Base-by-base conservation (phyloP, 2,113 vertebrate genomes). In the Porphyrio hochstetteri region DNA sequence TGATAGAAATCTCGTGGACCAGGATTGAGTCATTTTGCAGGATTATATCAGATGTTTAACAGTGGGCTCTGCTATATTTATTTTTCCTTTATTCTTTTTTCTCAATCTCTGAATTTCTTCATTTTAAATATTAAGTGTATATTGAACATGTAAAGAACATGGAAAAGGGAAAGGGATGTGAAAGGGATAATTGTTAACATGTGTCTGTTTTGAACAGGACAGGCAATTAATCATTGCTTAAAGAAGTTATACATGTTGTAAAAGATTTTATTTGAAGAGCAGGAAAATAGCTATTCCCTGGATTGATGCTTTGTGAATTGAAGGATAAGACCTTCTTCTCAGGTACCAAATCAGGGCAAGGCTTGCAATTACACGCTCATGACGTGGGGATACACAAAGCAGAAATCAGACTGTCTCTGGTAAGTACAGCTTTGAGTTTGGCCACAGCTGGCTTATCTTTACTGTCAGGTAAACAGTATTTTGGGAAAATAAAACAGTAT, bases 341-440 rank as follows among this genome's bases (percentile, higher is more conserved):
- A 33, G 9, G 5, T 59, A 33, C 6, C 1, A 3, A 70, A 16
- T 40, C 24, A 74, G 12, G 18, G 38, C 20, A 46, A 18, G 18
- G 10, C 21, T 46, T 38, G 10, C 21, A 42, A 68, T 56, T 44
- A 4, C 5, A 6, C 29, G 20, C 6, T 69, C 0, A 0, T n/a
- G 23, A 16, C 1, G 0, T 48, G 5, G 7, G 8, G 6, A 2
- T 38, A 33, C 27, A 23, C 6, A 52, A 44, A 82, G 38, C 4
- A 71, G 38, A 92, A 88, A 44, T n/a, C 21, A 57, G 20, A 15
- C 12, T 48, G 4, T 53, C 40, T 61, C 2, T 0, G 6, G 12
- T 53, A 76, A 64, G 8, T 21, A 13, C 38, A 29, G 9, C 57
- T 68, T 40, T 42, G 55, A 76, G 5, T 53, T 55, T 36, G 15